Evolutionary conservation across 2,113 vertebrate genomes (phyloP), one percentile per base, ranked within the genome.

Genomic region (Perca flavescens): DNA sequence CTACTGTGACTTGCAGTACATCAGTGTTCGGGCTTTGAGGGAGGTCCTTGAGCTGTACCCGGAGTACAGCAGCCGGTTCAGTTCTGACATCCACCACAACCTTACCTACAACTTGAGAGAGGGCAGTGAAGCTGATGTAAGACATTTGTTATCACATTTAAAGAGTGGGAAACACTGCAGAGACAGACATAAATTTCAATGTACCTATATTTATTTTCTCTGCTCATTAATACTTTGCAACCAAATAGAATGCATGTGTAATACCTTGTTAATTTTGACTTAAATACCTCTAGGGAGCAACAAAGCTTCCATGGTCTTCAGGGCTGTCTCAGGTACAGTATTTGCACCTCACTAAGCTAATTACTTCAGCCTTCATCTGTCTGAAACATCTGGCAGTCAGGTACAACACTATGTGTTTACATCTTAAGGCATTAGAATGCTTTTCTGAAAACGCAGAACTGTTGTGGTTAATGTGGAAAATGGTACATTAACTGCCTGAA

Each of bases 71-170:
- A 95, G 93, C 89, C 95, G 96, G 25, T 99, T 99, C 93, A 95
- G 90, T 28, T 95, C 94, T 0, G 96, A 99, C 88, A 96, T 99
- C 86, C 96, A 96, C 88, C 96, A 96, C 83, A 98, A 96, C 93
- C 96, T 99, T 88, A 99, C 98, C 81, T 99, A 98, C 96, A 99
- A 99, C 93, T 92, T 99, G 88, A 96, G 96, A 79, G 97, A 97
- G 90, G 96, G 96, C 89, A 96, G 96, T 57, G 94, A 96, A 79
- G 87, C 92, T 66, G 93, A 96, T 84, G 97, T 98, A 95, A 91
- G 96, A 93, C 47, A 22, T 68, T 57, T 56, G 2, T 9, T n/a
- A 3, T 67, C 3, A 46, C 10, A 19, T 25, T 43, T 19, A 19
- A n/a, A 40, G 3, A 19, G 13, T 16, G 10, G 19, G 7, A 10